Evolutionary conservation across 2,888 invertebrate genomes (phyloP).

Genomic region (Drosophila nigritarsus): DNA sequence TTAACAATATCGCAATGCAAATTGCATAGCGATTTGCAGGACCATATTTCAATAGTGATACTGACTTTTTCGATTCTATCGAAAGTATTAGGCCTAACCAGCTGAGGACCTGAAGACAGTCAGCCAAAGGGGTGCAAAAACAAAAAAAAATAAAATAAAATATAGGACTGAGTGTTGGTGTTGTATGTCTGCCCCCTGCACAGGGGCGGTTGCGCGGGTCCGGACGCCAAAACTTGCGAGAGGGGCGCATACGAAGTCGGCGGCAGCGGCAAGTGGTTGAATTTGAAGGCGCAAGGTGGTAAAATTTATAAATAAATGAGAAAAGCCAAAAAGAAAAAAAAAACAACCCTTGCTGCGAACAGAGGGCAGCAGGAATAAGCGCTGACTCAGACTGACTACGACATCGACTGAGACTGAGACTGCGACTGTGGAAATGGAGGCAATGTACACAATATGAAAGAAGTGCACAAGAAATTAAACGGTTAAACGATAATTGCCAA

Average conservation of each 20-base stretch:
- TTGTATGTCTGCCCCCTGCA: constrained; percentile 51
- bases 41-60: constrained; percentile 21
- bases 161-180: constrained; percentile 38
- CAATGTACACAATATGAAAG: constrained; percentile 19
- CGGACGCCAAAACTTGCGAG: neutral
- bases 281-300: constrained; percentile 62
- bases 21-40: neutral
- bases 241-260: constrained; percentile 46
- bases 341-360: constrained; percentile 64
- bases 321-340: constrained; percentile 46
- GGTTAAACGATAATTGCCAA: constrained; percentile 20
- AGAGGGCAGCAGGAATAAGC: constrained; percentile 7
- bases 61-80: constrained; percentile 40
- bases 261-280: constrained; percentile 71
- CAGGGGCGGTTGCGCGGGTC: neutral
- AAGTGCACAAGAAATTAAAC: constrained; percentile 30
- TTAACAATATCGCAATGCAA: neutral
- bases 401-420: constrained; percentile 7
- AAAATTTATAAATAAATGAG: constrained; percentile 34
- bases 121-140: constrained; percentile 45
- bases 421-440: constrained; percentile 14
- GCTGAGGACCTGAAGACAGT: constrained; percentile 20
- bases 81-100: constrained; percentile 38
- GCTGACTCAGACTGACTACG: constrained; percentile 45
- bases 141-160: constrained; percentile 30